Evolutionary conservation across 2,888 invertebrate genomes (phyloP), one percentile per base, ranked within the genome.

Genomic region (Sinopyrophorus schimmeli): DNA sequence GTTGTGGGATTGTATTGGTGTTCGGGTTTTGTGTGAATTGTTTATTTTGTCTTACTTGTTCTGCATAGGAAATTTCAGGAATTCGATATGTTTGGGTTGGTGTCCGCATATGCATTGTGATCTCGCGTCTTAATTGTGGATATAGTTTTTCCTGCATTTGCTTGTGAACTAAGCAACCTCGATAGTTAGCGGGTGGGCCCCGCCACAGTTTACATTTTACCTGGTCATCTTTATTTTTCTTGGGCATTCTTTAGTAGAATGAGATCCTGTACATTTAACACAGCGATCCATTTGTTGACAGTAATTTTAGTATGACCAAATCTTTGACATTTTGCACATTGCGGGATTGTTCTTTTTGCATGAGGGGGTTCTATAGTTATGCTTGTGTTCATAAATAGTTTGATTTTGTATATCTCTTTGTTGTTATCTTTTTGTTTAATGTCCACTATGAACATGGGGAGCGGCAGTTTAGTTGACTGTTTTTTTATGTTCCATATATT

Each of bases 401-500:
- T 27, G 2, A 35, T 26, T 34, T 35, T 43, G 20, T 43, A 35
- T 21, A 35, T 17, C 18, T 43, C 26, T 43, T 34, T 34, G 12
- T 31, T 32, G 27, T 34, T 43, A n/a, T 34, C 27, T 10, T 43
- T 34, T 35, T 27, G 27, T 16, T 43, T 43, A 28, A 35, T n/a
- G 6, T 43, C 35, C 5, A 43, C 34, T 2, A 24, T 17, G 7
- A 32, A 32, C 42, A 42, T 32, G 2, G 32, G 32, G 1, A 42
- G n/a, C 3, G 34, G 26, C 4, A 17, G 21, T 26, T 26, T 42
- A 7, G 27, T 24, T 3, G 11, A 10, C 24, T 17, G 6, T 12
- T 32, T 16, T 18, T 34, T 42, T 9, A 32, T 40, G 20, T 40
- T 40, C 20, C 40, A 40, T 18, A 40, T 27, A 17, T 40, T 40